Evolutionary conservation across 2,888 invertebrate genomes (phyloP), one percentile per base, ranked within the genome.

Genomic region (Incurvaria masculella): DNA sequence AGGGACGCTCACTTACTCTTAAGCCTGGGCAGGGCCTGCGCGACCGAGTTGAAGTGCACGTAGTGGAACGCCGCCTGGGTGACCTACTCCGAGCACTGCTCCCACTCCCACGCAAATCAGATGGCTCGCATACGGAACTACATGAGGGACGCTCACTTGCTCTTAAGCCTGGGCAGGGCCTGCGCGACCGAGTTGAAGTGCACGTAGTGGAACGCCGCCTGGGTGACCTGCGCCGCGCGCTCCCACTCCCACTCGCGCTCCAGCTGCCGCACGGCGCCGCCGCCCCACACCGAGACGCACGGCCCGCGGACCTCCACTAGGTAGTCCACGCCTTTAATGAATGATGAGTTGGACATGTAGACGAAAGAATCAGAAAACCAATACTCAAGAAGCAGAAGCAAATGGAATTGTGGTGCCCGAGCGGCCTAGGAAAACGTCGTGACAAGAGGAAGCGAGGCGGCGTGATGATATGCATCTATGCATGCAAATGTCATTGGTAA

Each of bases 31-130:
- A 94, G 74, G 48, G 88, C 81, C 45, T 84, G 82, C 10, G 88
- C 86, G 48, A 94, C 86, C 49, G 86, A 87, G 62, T 91, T 92
- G 64, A 91, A 94, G 62, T 91, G 90, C 42, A 92, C 88, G 63
- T 93, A 94, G 69, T 91, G 91, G 63, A 94, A 94, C 59, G 93
- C 92, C 46, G 92, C 86, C 10, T 86, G 85, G 43, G 84, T 88
- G 16, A 94, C 93, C 52, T 89, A 87, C 46, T 84, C 82, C 4
- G 91, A 88, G 65, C 88, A n/a, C n/a, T n/a, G 89, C 51, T 84
- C 81, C 60, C 82, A 80, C 64, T 86, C 92, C 93, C 91, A 94
- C 51, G n/a, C n/a, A n/a, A n/a, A n/a, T n/a, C n/a, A n/a, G n/a
- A n/a, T n/a, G n/a, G n/a, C n/a, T n/a, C n/a, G n/a, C n/a, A n/a